phyloP scores from a whole-genome alignment of 2,797 vertebrate genomes.

The Graptemys geographica region DNA sequence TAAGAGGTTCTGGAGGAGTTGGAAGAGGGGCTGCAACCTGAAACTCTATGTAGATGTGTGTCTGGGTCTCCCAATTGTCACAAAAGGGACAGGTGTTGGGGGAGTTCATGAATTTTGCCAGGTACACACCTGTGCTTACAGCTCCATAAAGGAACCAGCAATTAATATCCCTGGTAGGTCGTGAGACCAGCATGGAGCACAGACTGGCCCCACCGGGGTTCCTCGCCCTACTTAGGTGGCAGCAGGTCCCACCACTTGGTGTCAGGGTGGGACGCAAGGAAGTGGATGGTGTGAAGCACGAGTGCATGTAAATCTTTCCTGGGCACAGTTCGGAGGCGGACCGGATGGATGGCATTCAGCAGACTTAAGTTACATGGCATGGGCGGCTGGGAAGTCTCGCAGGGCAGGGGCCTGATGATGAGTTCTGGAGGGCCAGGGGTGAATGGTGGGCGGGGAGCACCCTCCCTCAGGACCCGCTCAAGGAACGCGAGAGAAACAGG shows the following conservation, averaged over 20 bases:
- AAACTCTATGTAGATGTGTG: not conserved
- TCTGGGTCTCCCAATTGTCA: not conserved
- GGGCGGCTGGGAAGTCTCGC: no score
- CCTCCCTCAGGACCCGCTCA: no score
- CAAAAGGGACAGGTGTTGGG: not conserved
- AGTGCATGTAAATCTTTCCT: no score
- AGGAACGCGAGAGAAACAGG: no score
- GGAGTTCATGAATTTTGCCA: not conserved
- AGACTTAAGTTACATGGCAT: no score
- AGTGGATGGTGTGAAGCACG: no score
- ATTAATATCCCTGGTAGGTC: not conserved
- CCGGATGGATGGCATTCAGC: no score
- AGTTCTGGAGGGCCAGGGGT: no score
- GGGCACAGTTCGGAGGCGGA: no score
- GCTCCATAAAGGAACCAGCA: not conserved
- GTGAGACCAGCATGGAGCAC: not conserved
- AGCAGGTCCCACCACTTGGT: not conserved
- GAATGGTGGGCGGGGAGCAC: no score
- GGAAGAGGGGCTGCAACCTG: not conserved
- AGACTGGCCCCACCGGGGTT: not conserved
- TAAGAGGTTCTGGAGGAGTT: not conserved
- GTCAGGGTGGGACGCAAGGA: no score
- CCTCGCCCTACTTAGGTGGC: not conserved
- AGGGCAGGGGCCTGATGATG: no score
- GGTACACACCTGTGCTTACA: not conserved